Evolutionary conservation across 1,140 invertebrate genomes (phyloP), one percentile per base, ranked within the genome.

Genomic region (Augochlora pura): DNA sequence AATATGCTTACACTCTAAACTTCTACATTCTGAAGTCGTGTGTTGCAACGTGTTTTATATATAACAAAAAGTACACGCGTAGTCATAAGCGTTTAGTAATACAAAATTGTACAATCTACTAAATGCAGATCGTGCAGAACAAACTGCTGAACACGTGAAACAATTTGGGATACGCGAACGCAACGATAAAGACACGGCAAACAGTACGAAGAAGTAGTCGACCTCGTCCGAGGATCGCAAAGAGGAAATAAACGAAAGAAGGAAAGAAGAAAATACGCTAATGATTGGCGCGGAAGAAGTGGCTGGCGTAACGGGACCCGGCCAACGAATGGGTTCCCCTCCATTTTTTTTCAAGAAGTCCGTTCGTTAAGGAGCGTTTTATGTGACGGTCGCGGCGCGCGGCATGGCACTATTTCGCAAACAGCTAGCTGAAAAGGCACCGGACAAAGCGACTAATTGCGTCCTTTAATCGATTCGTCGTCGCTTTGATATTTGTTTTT

Each of bases 401-500:
- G 42, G 52, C 42, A 23, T 52, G 67, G 64, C 49, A 42, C 72
- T 80, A 72, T 80, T 80, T 80, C 57, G 64, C 78, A 68, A 73
- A 73, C 70, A 73, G 57, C 46, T 8, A 23, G 72, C 0, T 52
- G 65, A 75, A 73, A 75, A 73, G 65, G 67, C 49, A 12, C 72
- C 23, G 65, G 65, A 80, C 64, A 80, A 80, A 69, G 78, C 32
- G 76, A 62, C 70, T 81, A 81, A 81, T 81, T 78, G 75, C 75
- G 74, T 52, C 80, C 62, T 77, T 77, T 66, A 70, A 81, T 81
- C 80, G 80, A 78, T 81, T 60, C 71, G 72, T 66, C 64, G 70
- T 67, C 52, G 63, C 77, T 73, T 80, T 76, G 71, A 69, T 76
- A 76, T 81, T 81, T 77, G 80, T 81, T 81, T 81, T 81, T 77